Conservation (phyloP, 1,140 invertebrate species). For the Penaeus indicus region DNA sequence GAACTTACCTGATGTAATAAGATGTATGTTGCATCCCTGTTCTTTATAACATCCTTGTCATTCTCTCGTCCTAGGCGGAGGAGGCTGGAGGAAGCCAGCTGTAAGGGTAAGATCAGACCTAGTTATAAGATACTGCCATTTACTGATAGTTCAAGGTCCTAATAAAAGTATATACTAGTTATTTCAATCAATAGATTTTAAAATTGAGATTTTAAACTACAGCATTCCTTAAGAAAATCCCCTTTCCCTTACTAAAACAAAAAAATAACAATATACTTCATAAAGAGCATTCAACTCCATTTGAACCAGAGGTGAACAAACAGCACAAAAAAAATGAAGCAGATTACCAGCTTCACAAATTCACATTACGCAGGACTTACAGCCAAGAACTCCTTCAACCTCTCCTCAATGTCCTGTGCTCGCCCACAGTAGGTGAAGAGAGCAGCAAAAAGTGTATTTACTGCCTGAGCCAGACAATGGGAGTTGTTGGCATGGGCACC, state of each 20-base stretch:
- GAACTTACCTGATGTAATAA: constrained; percentile 82
- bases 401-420: constrained; percentile 91
- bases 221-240: too few species aligned
- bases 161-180: too few species aligned
- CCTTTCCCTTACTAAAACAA: too few species aligned
- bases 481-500: constrained; percentile 98
- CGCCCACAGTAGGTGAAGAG: constrained; percentile 95
- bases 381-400: constrained; percentile 98
- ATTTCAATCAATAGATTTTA: too few species aligned
- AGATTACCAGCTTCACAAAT: too few species aligned
- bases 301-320: too few species aligned
- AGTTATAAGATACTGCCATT: background rate
- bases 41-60: constrained; percentile 93
- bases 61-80: constrained; percentile 93
- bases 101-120: constrained; percentile 3
- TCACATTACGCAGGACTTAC: constrained; percentile 70
- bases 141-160: too few species aligned
- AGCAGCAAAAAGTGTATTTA: constrained; percentile 97
- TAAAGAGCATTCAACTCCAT: too few species aligned
- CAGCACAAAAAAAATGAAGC: too few species aligned
- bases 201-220: too few species aligned
- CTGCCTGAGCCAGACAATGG: constrained; percentile 95
- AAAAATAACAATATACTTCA: too few species aligned
- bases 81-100: constrained; percentile 94
- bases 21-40: constrained; percentile 96